phyloP scores from a whole-genome alignment of 2,797 vertebrate species.

The Adelosebastes latens region DNA sequence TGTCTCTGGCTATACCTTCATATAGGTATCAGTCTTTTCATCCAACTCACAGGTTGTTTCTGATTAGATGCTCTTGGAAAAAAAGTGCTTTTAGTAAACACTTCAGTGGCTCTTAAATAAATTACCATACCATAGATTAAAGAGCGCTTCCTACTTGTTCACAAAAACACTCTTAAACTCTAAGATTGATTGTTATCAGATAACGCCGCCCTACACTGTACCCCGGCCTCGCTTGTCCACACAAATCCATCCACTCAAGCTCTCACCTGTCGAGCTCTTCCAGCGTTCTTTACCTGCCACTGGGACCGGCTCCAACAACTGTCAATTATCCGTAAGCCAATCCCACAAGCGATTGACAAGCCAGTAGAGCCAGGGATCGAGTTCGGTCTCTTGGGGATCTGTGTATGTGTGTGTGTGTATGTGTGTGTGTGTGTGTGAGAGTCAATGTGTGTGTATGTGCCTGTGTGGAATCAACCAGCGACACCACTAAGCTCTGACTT shows the following conservation, averaged over 20 bases:
- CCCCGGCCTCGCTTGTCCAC: conserved; percentile 23
- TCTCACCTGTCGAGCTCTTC: conserved; percentile 72
- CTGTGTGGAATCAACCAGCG: conserved; percentile 82
- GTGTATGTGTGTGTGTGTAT: conserved; percentile 74
- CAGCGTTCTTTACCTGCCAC: conserved; percentile 74
- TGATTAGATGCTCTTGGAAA: neutral
- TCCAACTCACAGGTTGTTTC: neutral
- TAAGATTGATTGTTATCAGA: conserved; percentile 30
- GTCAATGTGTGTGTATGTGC: neutral
- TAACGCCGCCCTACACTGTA: conserved; percentile 8
- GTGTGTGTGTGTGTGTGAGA: neutral
- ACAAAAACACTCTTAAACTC: conserved; percentile 40
- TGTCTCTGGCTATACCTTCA: neutral
- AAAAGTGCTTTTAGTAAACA: neutral
- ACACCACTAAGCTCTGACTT: conserved; percentile 85
- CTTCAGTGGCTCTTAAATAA: neutral
- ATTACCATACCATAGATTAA: neutral
- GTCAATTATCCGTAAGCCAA: conserved; percentile 90
- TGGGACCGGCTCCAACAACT: conserved; percentile 83
- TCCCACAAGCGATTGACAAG: conserved; percentile 79
- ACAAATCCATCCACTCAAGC: conserved; percentile 47
- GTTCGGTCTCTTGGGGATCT: conserved; percentile 86
- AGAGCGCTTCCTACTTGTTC: conserved; percentile 15
- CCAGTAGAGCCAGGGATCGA: conserved; percentile 84
- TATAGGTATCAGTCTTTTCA: neutral